Evolutionary conservation across 2,797 vertebrate species (phyloP).

Genomic region (Triplophysa yarkandensis): DNA sequence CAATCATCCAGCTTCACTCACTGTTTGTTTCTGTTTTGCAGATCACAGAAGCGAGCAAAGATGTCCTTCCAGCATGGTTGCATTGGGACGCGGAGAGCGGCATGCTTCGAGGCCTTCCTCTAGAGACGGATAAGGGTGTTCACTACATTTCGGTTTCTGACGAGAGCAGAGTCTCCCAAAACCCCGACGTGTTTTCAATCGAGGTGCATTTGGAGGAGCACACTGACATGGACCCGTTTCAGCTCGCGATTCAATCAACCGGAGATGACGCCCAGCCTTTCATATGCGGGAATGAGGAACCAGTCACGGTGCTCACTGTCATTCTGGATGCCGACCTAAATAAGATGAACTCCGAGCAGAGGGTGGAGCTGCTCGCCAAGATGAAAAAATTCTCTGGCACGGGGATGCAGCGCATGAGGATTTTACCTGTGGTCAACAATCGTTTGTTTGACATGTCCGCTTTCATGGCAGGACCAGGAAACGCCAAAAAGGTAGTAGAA

Average conservation of each 20-base stretch:
- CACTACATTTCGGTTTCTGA: slow-evolving; percentile 88
- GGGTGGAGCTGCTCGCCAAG: slow-evolving; percentile 83
- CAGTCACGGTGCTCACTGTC: slow-evolving; percentile 91
- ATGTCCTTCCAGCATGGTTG: slow-evolving; percentile 87
- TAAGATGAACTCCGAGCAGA: slow-evolving; percentile 92
- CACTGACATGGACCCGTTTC: slow-evolving; percentile 78
- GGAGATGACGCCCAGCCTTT: slow-evolving; percentile 69
- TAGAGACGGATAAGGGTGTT: slow-evolving; percentile 92
- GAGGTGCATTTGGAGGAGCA: slow-evolving; percentile 94
- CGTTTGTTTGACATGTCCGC: slow-evolving; percentile 98
- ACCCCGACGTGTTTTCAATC: slow-evolving; percentile 87
- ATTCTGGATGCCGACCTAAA: slow-evolving; percentile 96
- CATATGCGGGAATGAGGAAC: slow-evolving; percentile 83
- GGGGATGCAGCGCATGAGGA: slow-evolving; percentile 87
- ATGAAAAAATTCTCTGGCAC: slow-evolving; percentile 93
- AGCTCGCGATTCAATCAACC: slow-evolving; percentile 66
- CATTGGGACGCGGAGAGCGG: slow-evolving; percentile 83
- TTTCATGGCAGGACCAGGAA: slow-evolving; percentile 98
- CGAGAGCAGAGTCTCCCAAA: slow-evolving; percentile 73
- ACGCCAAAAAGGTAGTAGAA: slow-evolving; percentile 98
- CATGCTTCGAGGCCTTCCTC: slow-evolving; percentile 87
- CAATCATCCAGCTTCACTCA: slow-evolving; percentile 14
- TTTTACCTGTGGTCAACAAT: slow-evolving; percentile 97
- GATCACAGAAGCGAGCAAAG: slow-evolving; percentile 88
- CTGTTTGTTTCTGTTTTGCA: slow-evolving; percentile 60